These are phyloP conservation scores for Neopelma chrysocephalum DNA, from an alignment of 2,797 vertebrate species.

Conservation along the genomic window DNA sequence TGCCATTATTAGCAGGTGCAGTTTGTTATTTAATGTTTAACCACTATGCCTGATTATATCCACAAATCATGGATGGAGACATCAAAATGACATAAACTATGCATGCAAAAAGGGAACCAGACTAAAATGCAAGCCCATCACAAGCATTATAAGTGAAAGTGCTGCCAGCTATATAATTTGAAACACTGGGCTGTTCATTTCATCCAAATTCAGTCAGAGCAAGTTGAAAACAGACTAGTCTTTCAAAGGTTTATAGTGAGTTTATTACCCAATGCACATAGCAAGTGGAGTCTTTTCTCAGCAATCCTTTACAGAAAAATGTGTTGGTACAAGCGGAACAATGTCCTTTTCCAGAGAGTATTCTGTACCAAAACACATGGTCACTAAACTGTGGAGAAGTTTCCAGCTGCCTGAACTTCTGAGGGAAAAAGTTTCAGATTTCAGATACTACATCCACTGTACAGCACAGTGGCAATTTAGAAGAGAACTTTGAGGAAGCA, in stretches of 20 bases:
- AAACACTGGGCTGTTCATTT: neutral
- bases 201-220: neutral
- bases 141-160: neutral
- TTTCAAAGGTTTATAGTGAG: neutral
- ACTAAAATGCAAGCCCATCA: neutral
- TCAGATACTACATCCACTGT: neutral
- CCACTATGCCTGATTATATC: neutral
- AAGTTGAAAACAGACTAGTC: neutral
- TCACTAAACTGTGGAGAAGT: neutral
- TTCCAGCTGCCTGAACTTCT: neutral
- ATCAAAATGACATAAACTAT: neutral
- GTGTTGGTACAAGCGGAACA: neutral
- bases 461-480: neutral
- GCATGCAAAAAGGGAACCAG: neutral
- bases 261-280: neutral
- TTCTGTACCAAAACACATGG: neutral
- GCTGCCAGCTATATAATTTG: neutral
- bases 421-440: neutral
- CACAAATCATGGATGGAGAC: neutral
- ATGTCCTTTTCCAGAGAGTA: neutral
- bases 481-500: neutral
- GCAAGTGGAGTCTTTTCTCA: neutral
- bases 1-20: conserved; percentile 4
- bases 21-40: conserved; percentile 25
- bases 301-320: neutral